Percentiles rank a stretch among this genome's conserved stretches.
Evolutionary conservation across 2,113 vertebrate species (phyloP).

Genomic region (Mohoua ochrocephala): DNA sequence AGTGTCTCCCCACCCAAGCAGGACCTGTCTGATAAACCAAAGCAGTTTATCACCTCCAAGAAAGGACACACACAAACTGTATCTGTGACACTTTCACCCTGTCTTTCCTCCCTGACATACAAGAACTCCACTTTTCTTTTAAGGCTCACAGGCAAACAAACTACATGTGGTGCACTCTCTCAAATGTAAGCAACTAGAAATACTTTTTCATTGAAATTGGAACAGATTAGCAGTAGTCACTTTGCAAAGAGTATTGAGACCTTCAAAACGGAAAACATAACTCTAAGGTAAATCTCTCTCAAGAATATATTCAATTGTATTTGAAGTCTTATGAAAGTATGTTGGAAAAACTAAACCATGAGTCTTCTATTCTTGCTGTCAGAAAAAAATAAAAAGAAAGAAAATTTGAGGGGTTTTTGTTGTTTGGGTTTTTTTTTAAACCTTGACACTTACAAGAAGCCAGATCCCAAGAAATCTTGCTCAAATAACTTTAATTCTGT

Average conservation of each 20-base stretch:
- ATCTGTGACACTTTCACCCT: background rate
- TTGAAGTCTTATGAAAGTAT: background rate
- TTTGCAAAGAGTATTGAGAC: background rate
- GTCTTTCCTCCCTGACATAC: rapidly evolving
- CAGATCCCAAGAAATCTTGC: background rate
- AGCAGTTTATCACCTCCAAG: background rate
- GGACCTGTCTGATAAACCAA: background rate
- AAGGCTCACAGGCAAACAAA: background rate
- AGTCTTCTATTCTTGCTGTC: background rate
- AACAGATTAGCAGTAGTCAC: background rate
- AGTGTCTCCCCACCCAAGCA: background rate
- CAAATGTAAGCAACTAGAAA: background rate
- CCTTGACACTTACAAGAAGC: background rate
- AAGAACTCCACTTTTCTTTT: background rate
- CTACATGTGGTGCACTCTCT: background rate
- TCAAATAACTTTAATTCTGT: background rate
- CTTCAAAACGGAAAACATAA: background rate
- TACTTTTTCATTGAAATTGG: background rate
- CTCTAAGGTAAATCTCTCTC: background rate
- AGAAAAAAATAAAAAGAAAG: background rate
- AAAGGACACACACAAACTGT: background rate
- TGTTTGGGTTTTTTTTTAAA: background rate
- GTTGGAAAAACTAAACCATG: background rate
- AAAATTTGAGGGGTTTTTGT: background rate
- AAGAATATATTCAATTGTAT: background rate